phyloP scores from a whole-genome alignment of 2,113 vertebrate species.

The Orthonyx spaldingii region DNA sequence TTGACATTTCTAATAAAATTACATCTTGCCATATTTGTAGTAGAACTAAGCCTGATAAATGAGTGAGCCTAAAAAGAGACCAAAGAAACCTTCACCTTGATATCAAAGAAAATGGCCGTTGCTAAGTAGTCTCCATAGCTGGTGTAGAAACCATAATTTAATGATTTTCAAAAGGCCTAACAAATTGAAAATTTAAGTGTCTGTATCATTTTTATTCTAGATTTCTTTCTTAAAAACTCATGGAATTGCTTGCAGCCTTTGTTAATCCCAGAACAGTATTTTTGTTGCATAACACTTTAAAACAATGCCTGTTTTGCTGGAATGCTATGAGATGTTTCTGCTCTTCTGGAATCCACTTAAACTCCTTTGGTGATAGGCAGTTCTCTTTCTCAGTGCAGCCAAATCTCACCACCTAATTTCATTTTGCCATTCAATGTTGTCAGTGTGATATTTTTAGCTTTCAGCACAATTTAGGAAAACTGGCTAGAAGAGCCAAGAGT shows the following conservation, averaged over 20 bases:
- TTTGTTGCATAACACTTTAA: not conserved
- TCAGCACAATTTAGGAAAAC: not conserved
- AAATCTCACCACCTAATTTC: not conserved
- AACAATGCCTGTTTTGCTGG: not conserved
- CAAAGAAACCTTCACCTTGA: not conserved
- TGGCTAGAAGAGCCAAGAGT: not conserved
- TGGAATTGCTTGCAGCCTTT: not conserved
- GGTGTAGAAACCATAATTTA: not conserved
- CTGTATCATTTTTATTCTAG: not conserved
- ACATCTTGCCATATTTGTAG: not conserved
- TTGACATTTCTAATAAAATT: not conserved
- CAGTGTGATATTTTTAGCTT: slow-evolving; percentile 24
- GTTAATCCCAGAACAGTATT: not conserved
- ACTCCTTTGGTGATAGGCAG: not conserved
- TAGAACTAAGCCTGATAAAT: not conserved
- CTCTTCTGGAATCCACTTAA: not conserved
- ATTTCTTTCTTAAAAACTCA: not conserved
- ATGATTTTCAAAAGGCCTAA: not conserved
- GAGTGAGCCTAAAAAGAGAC: not conserved
- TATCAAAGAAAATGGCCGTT: not conserved
- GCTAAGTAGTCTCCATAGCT: not conserved
- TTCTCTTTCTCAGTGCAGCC: not conserved
- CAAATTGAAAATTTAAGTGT: not conserved
- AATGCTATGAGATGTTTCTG: not conserved
- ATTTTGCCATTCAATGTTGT: not conserved